Percentiles rank a stretch among this genome's conserved stretches.
Evolutionary conservation across 2,888 invertebrate species (phyloP).

Genomic region (Acanthosepion esculentum): DNA sequence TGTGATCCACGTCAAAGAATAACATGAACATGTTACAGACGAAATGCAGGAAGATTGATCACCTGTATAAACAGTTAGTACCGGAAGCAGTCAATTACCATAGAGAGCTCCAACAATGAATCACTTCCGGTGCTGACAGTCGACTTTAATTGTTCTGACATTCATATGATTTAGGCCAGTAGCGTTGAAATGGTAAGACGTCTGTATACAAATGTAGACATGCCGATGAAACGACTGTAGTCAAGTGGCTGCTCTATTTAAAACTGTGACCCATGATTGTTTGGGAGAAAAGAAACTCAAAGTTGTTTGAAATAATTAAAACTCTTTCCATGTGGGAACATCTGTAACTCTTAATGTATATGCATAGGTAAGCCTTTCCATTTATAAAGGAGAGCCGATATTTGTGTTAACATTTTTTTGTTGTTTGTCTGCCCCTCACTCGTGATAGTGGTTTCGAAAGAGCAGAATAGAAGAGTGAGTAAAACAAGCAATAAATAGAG

Average conservation of each 20-base stretch:
- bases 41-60: neutral
- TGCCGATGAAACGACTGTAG: neutral
- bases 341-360: neutral
- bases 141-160: conserved; percentile 33
- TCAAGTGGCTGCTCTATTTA: neutral
- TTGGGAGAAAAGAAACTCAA: too few relatives aligned
- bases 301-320: too few relatives aligned
- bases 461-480: too few relatives aligned
- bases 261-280: neutral
- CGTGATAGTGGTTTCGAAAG: too few relatives aligned
- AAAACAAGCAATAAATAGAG: too few relatives aligned
- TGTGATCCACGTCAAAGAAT: neutral
- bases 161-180: conserved; percentile 17
- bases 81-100: conserved; percentile 22
- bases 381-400: too few relatives aligned
- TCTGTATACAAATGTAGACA: neutral
- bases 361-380: too few relatives aligned
- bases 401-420: too few relatives aligned
- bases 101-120: conserved; percentile 33
- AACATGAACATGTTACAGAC: neutral
- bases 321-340: neutral
- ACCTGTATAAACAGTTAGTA: conserved; percentile 20
- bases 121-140: conserved; percentile 8
- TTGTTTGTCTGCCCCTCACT: too few relatives aligned
- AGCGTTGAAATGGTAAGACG: neutral